Percentiles rank a stretch among this genome's conserved stretches.
Evolutionary conservation across 64 coral and sea anemone species (phyloP).

Genomic region (Pachyseris speciosa): DNA sequence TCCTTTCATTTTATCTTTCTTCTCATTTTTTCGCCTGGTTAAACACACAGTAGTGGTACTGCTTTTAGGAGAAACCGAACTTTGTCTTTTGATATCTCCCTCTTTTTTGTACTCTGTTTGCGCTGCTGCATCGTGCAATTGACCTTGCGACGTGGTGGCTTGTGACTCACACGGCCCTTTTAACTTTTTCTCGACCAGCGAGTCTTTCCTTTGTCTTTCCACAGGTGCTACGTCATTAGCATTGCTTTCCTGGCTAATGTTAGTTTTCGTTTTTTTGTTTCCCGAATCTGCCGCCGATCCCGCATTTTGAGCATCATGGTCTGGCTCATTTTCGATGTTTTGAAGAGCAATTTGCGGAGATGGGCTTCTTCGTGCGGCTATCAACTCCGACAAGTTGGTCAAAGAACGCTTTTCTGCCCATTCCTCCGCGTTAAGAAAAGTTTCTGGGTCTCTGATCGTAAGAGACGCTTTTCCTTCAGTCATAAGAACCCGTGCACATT

Average conservation of each 20-base stretch:
- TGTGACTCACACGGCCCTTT: neutral
- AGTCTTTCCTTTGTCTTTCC: neutral
- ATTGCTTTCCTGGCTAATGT: neutral
- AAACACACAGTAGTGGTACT: neutral
- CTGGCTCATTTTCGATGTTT: neutral
- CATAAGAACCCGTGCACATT: constrained; percentile 52
- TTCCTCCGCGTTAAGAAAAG: constrained; percentile 77
- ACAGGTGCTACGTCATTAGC: neutral
- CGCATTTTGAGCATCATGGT: neutral
- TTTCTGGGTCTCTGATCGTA: constrained; percentile 73
- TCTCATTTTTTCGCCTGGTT: constrained; percentile 18
- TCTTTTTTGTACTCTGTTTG: neutral
- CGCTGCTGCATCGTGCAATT: neutral
- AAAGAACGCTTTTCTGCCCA: constrained; percentile 78
- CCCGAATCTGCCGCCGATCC: neutral
- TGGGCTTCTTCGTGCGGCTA: constrained; percentile 54
- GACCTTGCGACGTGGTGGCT: neutral
- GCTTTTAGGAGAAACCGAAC: neutral
- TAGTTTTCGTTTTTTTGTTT: neutral
- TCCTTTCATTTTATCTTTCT: neutral
- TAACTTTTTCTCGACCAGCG: neutral
- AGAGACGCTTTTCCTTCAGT: constrained; percentile 84
- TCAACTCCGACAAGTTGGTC: constrained; percentile 66
- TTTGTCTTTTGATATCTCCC: neutral
- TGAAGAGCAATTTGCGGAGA: constrained; percentile 11